These are phyloP conservation scores for Helicoverpa assulta DNA, from an alignment of 2,888 invertebrate genomes.

Conservation along the genomic window DNA sequence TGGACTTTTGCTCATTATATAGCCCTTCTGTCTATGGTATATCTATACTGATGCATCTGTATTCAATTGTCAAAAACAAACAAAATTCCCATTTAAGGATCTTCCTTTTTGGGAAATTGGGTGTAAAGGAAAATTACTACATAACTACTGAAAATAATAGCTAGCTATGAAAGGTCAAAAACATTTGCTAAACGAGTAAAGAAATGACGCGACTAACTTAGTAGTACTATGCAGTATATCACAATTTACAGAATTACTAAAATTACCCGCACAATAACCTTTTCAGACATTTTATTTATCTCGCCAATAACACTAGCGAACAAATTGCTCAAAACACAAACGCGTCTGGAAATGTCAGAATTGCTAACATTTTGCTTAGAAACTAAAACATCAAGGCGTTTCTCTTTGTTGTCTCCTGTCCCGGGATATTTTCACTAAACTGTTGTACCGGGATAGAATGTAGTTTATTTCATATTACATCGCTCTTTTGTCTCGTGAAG, in stretches of 20 bases:
- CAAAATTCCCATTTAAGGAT: too few relatives aligned
- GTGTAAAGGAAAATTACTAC: too few relatives aligned
- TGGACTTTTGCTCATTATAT: too few relatives aligned
- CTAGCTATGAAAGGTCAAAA: too few relatives aligned
- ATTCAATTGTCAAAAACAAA: too few relatives aligned
- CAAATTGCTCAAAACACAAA: constrained; percentile 18
- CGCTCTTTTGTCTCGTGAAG: not conserved
- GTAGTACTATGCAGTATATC: too few relatives aligned
- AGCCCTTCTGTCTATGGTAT: too few relatives aligned
- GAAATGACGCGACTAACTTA: too few relatives aligned
- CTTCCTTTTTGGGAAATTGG: too few relatives aligned
- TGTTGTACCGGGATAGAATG: constrained; percentile 5
- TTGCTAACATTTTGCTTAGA: constrained; percentile 14
- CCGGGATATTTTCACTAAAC: constrained; percentile 12
- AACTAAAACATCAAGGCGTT: constrained; percentile 31
- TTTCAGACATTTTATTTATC: not conserved
- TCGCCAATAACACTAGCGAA: not conserved
- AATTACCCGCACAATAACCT: not conserved
- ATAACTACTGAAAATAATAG: too few relatives aligned
- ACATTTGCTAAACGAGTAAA: too few relatives aligned
- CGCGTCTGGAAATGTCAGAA: constrained; percentile 29
- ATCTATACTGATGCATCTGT: too few relatives aligned
- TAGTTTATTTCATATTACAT: constrained; percentile 8
- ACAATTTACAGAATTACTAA: not conserved
- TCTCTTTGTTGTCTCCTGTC: constrained; percentile 52